A percentile compares a stretch with the other conserved stretches of the same genome.
phyloP scores from a whole-genome alignment of 2,797 vertebrate genomes.

The Dicrostonyx torquatus region DNA sequence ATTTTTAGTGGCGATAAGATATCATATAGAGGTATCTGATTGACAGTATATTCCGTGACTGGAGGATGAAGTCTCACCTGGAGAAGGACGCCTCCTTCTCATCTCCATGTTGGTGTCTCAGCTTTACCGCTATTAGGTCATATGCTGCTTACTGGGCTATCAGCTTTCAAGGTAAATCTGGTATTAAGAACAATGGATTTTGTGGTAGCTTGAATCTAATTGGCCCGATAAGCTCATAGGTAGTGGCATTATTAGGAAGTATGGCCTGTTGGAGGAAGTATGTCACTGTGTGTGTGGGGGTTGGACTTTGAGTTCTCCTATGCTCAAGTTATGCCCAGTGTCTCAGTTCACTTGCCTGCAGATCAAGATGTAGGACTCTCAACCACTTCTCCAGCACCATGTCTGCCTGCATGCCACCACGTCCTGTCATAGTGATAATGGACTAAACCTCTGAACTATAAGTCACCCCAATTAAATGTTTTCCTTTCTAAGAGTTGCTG shows the following conservation, averaged over 20 bases:
- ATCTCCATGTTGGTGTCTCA: not conserved
- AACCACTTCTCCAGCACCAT: not conserved
- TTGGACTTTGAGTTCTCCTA: not conserved
- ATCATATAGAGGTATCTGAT: not conserved
- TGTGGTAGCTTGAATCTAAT: not conserved
- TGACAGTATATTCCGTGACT: not conserved
- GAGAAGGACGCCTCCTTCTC: not conserved
- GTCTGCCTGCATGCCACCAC: too few species aligned
- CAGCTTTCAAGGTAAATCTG: not conserved
- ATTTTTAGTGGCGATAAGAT: not conserved
- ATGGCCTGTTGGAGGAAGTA: not conserved
- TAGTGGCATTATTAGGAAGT: not conserved
- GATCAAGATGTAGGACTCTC: not conserved
- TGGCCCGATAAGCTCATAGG: not conserved
- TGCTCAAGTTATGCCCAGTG: not conserved
- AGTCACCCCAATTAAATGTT: too few species aligned
- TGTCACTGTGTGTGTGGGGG: not conserved
- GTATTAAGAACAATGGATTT: not conserved
- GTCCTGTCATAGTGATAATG: too few species aligned
- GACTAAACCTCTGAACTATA: too few species aligned
- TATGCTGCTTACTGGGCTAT: not conserved
- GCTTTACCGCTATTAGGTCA: not conserved
- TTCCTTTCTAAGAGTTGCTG: not conserved
- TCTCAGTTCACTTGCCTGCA: not conserved
- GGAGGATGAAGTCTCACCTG: not conserved